These are phyloP conservation scores for Platyrinchus mystaceus DNA, from an alignment of 2,797 vertebrate genomes.

Conservation along the genomic window DNA sequence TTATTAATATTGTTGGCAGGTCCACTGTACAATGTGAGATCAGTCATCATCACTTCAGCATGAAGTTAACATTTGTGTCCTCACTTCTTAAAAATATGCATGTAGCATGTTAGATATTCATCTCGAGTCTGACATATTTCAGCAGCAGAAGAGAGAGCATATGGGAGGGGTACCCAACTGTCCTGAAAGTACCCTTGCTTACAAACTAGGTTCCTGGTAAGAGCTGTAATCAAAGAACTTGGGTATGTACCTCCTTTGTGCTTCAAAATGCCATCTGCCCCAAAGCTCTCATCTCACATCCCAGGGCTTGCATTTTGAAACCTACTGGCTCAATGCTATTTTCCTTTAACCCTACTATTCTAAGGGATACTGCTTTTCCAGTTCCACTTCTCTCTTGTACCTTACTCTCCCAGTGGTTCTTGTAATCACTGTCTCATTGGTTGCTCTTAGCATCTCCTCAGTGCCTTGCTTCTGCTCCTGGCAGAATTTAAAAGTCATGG, in stretches of 20 bases:
- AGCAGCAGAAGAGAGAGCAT: background rate
- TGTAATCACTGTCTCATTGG: background rate
- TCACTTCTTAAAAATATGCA: background rate
- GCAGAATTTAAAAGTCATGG: background rate
- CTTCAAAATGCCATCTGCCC: background rate
- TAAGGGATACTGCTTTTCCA: background rate
- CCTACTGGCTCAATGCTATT: background rate
- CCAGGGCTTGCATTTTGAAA: background rate
- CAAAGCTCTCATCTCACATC: background rate
- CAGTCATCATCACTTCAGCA: background rate
- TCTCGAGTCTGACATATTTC: background rate
- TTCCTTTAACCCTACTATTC: background rate
- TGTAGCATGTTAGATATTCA: background rate
- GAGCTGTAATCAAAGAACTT: background rate
- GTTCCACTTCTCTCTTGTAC: background rate
- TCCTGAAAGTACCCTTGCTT: background rate
- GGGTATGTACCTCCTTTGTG: background rate
- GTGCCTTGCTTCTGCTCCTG: background rate
- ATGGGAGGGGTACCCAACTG: background rate
- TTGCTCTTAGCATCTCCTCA: background rate
- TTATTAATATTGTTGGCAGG: background rate
- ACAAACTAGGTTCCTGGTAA: background rate
- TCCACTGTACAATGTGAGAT: background rate
- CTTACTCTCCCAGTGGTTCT: background rate
- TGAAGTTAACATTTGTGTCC: background rate